Base-by-base conservation (phyloP, 2,113 vertebrate species). In the Mus pahari region DNA sequence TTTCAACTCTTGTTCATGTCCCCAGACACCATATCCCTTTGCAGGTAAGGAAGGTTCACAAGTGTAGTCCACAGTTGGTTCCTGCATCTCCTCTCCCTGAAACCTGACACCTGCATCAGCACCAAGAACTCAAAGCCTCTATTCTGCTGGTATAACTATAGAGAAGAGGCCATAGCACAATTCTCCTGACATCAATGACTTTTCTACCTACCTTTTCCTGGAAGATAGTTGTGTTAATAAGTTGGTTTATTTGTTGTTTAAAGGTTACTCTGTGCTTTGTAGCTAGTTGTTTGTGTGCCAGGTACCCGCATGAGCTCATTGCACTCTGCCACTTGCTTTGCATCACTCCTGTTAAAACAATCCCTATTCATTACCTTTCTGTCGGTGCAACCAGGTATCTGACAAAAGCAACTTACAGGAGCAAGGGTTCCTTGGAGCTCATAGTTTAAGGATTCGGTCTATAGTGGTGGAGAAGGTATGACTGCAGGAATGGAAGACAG, bases 101-200 rank as follows among this genome's bases (percentile, higher is more conserved):
- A 62, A 75, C 92, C 81, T 74, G 39, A 62, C 26, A n/a, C 73
- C 89, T 53, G 19, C 50, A 16, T 55, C 81, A 36, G 78, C 36
- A 77, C 36, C 70, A 75, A 88, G 64, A 84, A 92, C 74, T 70
- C 58, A 28, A 11, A 45, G 24, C 70, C 74, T 86, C 89, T 24
- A 19, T 19, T 92, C 33, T 70, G 19, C 81, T 75, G 36, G 55
- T 10, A 53, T 64, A 58, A 5, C 31, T 89, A 1, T 45, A 58
- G 8, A 7, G 45, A 45, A 55, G 45, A 58, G 8, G 50, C 48
- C 48, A 84, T 68, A 28, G 66, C 17, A 17, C 26, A 71, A 17
- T 33, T 94, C 89, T 90, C 28, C 73, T 86, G 36, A 70, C 7
- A n/a, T 4, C 13, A 8, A 9, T 0, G 5, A 20, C 55, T 58